Conservation (phyloP, 2,797 vertebrate species). For the Lepus townsendii region DNA sequence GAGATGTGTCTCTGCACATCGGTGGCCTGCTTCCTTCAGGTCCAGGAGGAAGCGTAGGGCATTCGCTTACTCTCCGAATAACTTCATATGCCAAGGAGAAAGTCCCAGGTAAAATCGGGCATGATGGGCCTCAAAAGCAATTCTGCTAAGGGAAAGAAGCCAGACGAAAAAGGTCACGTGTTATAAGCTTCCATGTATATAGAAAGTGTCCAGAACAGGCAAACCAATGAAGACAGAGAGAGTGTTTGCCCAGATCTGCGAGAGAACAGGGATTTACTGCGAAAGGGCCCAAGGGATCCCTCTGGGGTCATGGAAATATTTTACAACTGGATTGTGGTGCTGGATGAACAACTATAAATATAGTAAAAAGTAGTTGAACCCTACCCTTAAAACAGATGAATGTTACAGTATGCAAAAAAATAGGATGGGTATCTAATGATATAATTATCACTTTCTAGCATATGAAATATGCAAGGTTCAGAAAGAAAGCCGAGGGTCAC, state of each 20-base stretch:
- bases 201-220: slow-evolving; percentile 59
- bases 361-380: slow-evolving; percentile 54
- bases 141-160: slow-evolving; percentile 52
- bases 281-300: slow-evolving; percentile 39
- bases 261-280: slow-evolving; percentile 23
- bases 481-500: slow-evolving; percentile 21
- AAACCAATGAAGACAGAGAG: slow-evolving; percentile 48
- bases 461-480: slow-evolving; percentile 11
- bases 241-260: slow-evolving; percentile 17
- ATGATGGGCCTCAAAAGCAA: neutral
- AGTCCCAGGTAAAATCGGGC: slow-evolving; percentile 11
- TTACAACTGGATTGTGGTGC: slow-evolving; percentile 49
- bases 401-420: slow-evolving; percentile 54
- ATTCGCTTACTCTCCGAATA: slow-evolving; percentile 54
- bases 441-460: slow-evolving; percentile 41
- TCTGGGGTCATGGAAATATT: slow-evolving; percentile 40
- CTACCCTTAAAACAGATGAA: slow-evolving; percentile 54
- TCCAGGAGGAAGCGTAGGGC: neutral
- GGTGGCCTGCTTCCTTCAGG: neutral
- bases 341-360: slow-evolving; percentile 58
- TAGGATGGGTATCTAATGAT: slow-evolving; percentile 48
- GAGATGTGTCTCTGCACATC: neutral
- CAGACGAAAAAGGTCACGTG: slow-evolving; percentile 29
- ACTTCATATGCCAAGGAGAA: slow-evolving; percentile 44
- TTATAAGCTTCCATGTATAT: slow-evolving; percentile 17